Evolutionary conservation across 2,888 invertebrate genomes (phyloP).

Genomic region (Colostygia pectinataria): DNA sequence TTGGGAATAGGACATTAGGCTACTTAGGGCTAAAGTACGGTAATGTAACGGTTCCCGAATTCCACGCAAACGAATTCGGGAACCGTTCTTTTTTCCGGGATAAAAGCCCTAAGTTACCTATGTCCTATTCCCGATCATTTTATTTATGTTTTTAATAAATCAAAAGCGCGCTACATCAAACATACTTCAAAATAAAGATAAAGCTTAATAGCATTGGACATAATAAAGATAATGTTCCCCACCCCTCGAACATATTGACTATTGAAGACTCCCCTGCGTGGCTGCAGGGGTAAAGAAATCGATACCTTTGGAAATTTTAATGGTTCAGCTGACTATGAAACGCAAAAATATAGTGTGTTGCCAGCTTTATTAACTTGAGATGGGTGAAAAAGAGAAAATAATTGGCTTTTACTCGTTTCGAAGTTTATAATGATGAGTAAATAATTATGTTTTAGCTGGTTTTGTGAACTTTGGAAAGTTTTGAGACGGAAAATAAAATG

Average conservation of each 20-base stretch:
- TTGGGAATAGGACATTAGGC: too few relatives aligned
- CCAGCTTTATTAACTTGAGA: conserved; percentile 1
- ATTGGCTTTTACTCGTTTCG: background rate
- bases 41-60: too few relatives aligned
- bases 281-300: conserved; percentile 59
- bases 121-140: too few relatives aligned
- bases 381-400: background rate
- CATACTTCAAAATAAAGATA: conserved; percentile 14
- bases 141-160: too few relatives aligned
- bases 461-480: too few relatives aligned
- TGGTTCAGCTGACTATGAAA: conserved; percentile 54
- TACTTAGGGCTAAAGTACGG: too few relatives aligned
- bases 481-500: too few relatives aligned
- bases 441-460: too few relatives aligned
- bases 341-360: conserved; percentile 14
- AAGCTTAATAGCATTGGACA: conserved; percentile 23
- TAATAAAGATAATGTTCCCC: conserved; percentile 32
- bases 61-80: too few relatives aligned
- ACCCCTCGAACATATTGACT: conserved; percentile 45
- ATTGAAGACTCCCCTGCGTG: conserved; percentile 47
- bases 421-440: conserved; percentile 1
- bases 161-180: background rate
- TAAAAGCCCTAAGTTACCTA: too few relatives aligned
- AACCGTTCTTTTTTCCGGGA: too few relatives aligned
- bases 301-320: conserved; percentile 75